These are phyloP conservation scores for Eugnorisma glareosa DNA, from an alignment of 2,888 invertebrate genomes.

Conservation along the genomic window DNA sequence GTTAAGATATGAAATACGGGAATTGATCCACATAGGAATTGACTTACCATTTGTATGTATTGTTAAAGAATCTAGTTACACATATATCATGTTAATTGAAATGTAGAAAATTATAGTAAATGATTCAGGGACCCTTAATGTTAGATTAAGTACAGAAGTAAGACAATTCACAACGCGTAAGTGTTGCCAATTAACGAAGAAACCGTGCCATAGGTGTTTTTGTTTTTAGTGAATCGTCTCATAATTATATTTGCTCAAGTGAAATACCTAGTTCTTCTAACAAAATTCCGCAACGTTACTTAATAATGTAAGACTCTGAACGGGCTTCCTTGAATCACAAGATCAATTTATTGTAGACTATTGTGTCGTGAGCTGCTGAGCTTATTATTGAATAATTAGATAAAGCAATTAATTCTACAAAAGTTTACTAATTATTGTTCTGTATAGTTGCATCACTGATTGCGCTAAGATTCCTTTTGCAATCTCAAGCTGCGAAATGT, in stretches of 20 bases:
- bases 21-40: slow-evolving; percentile 68
- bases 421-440: slow-evolving; percentile 41
- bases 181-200: slow-evolving; percentile 82
- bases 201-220: slow-evolving; percentile 87
- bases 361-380: slow-evolving; percentile 65
- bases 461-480: slow-evolving; percentile 51
- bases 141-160: slow-evolving; percentile 74
- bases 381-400: slow-evolving; percentile 65
- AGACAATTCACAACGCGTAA: slow-evolving; percentile 66
- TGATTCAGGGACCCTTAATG: slow-evolving; percentile 72
- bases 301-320: slow-evolving; percentile 77
- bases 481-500: slow-evolving; percentile 55
- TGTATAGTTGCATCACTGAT: slow-evolving; percentile 50
- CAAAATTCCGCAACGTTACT: slow-evolving; percentile 73
- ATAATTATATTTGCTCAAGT: slow-evolving; percentile 84
- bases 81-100: slow-evolving; percentile 65
- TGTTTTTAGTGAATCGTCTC: slow-evolving; percentile 77
- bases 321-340: slow-evolving; percentile 83
- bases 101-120: slow-evolving; percentile 65
- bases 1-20: slow-evolving; percentile 54
- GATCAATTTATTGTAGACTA: slow-evolving; percentile 74
- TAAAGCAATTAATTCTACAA: slow-evolving; percentile 50
- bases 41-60: slow-evolving; percentile 62
- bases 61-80: slow-evolving; percentile 67
- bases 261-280: slow-evolving; percentile 69